Base-by-base conservation (phyloP, 2,113 vertebrate genomes). In the Rhinoderma darwinii region DNA sequence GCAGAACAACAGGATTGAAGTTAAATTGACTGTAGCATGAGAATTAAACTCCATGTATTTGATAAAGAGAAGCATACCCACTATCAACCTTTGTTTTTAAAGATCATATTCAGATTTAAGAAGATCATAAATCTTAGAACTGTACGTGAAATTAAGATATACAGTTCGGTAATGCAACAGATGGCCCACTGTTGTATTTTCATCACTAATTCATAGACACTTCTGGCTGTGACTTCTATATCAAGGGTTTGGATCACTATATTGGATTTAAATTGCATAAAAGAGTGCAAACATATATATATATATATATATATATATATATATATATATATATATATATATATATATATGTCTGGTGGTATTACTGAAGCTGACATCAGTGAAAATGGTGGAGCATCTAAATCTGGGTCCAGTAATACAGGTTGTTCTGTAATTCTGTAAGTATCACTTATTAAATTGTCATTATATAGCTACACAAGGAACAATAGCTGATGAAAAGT, bases 201-300 rank as follows among this genome's bases (percentile, higher is more conserved):
- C 59, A 82, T 82, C 7, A 63, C 79, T 82, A 82, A 82, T 82
- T 82, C 59, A 82, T 82, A 61, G 37, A 63, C 25, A 82, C n/a
- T 43, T 82, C 59, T 82, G 56, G 17, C 47, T 35, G 54, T 78
- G 30, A 78, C 44, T 51, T 54, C 75, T 78, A 78, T 66, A 82
- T 44, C 30, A 66, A 63, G 59, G 39, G 56, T 27, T 82, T 82
- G 56, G 79, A 82, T 82, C 79, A 82, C 59, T 66, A 30, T 5
- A n/a, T 27, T 82, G 15, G 61, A 25, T n/a, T 39, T 27, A 63
- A 44, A 63, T 41, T 43, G 22, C 25, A 30, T 17, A 66, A 63
- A 81, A 81, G 12, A 12, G 39, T 43, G 12, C n/a, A 81, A 9
- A 61, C n/a, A 59, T 80, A 80, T 17, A n/a, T n/a, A n/a, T n/a